Evolutionary conservation across 92 coral and sea anemone genomes (phyloP).

Genomic region (Parazoanthus atlanticus): DNA sequence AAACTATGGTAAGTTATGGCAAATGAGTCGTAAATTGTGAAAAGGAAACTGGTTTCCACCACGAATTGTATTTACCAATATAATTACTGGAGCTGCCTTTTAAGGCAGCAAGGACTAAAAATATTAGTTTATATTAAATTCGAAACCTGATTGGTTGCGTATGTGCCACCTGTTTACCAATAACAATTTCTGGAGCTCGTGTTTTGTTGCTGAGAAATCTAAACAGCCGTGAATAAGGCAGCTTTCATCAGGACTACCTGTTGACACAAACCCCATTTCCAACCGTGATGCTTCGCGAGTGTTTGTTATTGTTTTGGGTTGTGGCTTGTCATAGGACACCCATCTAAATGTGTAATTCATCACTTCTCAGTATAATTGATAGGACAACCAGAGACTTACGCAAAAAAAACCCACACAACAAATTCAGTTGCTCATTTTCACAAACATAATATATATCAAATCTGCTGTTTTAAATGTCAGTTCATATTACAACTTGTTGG

Average conservation of each 20-base stretch:
- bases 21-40: neutral
- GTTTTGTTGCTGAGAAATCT: too few relatives aligned
- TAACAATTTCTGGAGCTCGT: too few relatives aligned
- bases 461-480: neutral
- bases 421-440: neutral
- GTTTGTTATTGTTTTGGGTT: too few relatives aligned
- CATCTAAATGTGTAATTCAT: neutral
- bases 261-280: neutral
- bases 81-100: neutral
- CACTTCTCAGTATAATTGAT: neutral
- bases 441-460: neutral
- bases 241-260: neutral
- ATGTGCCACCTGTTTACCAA: neutral
- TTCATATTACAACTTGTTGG: neutral
- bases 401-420: neutral
- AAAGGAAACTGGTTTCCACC: neutral
- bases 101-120: neutral
- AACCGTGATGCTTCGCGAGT: neutral
- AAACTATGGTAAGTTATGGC: neutral
- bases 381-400: neutral
- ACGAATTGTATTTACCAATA: too few relatives aligned
- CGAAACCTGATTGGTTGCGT: neutral
- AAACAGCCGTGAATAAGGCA: neutral
- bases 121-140: neutral
- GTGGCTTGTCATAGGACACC: too few relatives aligned